Percentiles rank a stretch among this genome's conserved stretches.
phyloP scores from a whole-genome alignment of 2,888 invertebrate species.

The Danaus chrysippus region DNA sequence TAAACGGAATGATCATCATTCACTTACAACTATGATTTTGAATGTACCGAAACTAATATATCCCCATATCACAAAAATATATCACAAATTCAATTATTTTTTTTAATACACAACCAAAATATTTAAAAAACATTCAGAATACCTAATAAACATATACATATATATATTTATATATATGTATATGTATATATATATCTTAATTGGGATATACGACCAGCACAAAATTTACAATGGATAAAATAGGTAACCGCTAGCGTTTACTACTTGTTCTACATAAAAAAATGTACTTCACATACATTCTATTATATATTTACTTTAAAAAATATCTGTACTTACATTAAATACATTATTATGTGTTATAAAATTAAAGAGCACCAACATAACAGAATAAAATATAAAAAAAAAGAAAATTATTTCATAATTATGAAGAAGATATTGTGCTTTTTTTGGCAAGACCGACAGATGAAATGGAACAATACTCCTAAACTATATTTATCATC shows the following conservation, averaged over 20 bases:
- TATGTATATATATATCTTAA: too few species aligned
- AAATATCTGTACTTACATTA: conserved; percentile 4
- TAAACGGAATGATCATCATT: conserved; percentile 50
- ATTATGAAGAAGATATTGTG: not conserved
- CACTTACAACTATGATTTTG: conserved; percentile 46
- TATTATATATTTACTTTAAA: not conserved
- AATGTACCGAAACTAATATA: conserved; percentile 47
- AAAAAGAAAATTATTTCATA: not conserved
- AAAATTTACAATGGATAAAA: conserved; percentile 4
- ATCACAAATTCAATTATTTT: too few species aligned
- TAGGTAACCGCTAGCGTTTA: conserved; percentile 36
- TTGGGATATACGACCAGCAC: too few species aligned
- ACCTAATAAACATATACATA: too few species aligned
- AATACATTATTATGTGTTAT: not conserved
- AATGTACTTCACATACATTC: conserved; percentile 36
- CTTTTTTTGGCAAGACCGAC: conserved; percentile 60
- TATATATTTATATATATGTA: too few species aligned
- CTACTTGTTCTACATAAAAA: conserved; percentile 34
- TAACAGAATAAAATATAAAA: conserved; percentile 9
- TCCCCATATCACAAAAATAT: too few species aligned
- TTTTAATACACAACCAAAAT: too few species aligned
- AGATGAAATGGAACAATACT: conserved; percentile 41
- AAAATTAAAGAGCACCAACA: conserved; percentile 34
- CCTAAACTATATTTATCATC: conserved; percentile 40
- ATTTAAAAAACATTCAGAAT: too few species aligned